These are phyloP conservation scores for Pitta sordida DNA, from an alignment of 2,113 vertebrate species.

Conservation along the genomic window DNA sequence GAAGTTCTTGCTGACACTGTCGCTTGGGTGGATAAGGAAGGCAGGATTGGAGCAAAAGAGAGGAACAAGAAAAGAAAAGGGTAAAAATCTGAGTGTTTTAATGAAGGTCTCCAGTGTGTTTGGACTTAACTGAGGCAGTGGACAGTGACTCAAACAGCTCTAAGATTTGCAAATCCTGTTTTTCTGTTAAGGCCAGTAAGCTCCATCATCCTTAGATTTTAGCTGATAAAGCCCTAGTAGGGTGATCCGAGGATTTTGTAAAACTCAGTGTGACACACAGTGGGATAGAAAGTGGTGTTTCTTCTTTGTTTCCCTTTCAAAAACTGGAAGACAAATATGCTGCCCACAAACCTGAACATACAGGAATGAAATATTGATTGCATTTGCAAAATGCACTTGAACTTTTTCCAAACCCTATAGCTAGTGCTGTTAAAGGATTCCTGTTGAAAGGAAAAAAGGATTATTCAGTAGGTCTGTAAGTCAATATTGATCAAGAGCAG, in stretches of 20 bases:
- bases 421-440: background rate
- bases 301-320: background rate
- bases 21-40: background rate
- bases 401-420: background rate
- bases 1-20: background rate
- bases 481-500: background rate
- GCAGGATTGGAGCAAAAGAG: background rate
- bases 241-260: background rate
- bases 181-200: background rate
- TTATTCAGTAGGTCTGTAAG: background rate
- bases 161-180: background rate
- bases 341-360: background rate
- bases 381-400: background rate
- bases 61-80: background rate
- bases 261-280: background rate
- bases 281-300: background rate
- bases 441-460: background rate
- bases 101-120: background rate
- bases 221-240: background rate
- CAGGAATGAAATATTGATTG: background rate
- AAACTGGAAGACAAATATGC: background rate
- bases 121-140: background rate
- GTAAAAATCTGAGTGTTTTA: background rate
- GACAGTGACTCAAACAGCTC: background rate
- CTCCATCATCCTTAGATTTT: background rate